Evolutionary conservation across 2,888 invertebrate genomes (phyloP).

Genomic region (Rhyacophila evoluta): DNA sequence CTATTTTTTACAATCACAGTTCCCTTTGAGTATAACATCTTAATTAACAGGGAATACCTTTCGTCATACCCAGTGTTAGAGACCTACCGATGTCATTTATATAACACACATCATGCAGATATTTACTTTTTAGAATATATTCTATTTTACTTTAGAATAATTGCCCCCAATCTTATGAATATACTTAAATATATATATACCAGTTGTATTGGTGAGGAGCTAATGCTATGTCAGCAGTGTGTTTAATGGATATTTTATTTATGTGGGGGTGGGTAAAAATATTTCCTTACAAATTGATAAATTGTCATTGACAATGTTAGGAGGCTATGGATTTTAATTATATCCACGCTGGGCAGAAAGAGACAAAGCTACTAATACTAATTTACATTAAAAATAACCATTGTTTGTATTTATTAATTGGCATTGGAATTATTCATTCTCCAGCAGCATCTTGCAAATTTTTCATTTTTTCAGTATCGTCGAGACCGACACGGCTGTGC

Average conservation of each 20-base stretch:
- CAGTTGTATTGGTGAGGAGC: conserved; percentile 52
- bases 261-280: conserved; percentile 20
- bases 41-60: conserved; percentile 42
- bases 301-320: conserved; percentile 24
- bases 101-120: conserved; percentile 45
- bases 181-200: conserved; percentile 49
- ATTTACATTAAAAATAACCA: conserved; percentile 33
- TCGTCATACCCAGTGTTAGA: conserved; percentile 45
- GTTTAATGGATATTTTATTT: conserved; percentile 35
- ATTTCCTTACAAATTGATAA: conserved; percentile 25
- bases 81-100: conserved; percentile 46
- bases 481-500: too few relatives aligned
- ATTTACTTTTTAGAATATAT: conserved; percentile 55
- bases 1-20: conserved; percentile 56
- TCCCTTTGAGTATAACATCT: conserved; percentile 51
- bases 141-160: conserved; percentile 56
- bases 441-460: conserved; percentile 23
- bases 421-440: conserved; percentile 33
- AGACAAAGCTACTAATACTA: conserved; percentile 40
- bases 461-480: conserved; percentile 30
- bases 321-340: conserved; percentile 26
- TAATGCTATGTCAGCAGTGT: conserved; percentile 51
- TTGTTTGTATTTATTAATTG: conserved; percentile 36
- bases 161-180: conserved; percentile 55
- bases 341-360: conserved; percentile 32